These are phyloP conservation scores for Prunella fulvescens DNA, from an alignment of 2,113 vertebrate genomes.

Conservation along the genomic window DNA sequence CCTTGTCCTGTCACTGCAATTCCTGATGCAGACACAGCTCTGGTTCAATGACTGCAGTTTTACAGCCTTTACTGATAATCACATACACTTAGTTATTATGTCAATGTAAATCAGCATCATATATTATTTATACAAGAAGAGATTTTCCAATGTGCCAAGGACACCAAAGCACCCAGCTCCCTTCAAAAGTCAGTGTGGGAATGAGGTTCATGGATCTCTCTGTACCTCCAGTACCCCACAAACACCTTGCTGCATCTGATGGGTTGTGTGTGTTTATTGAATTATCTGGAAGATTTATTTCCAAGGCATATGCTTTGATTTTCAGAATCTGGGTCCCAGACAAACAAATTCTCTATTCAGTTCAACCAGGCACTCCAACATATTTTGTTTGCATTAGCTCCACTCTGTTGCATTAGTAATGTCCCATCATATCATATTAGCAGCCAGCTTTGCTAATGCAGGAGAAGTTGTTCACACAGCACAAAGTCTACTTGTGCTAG, in stretches of 20 bases:
- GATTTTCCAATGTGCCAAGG: neutral
- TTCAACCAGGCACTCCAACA: constrained; percentile 32
- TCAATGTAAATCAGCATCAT: constrained; percentile 22
- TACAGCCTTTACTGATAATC: neutral
- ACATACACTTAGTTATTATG: neutral
- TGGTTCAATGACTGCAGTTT: neutral
- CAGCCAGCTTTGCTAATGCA: constrained; percentile 32
- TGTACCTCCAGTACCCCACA: neutral
- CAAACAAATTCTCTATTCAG: constrained; percentile 53
- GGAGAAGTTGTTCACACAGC: neutral
- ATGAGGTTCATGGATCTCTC: neutral
- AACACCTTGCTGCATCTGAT: neutral
- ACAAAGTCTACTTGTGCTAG: constrained; percentile 31
- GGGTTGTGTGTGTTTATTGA: neutral
- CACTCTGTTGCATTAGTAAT: constrained; percentile 63
- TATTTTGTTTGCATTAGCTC: constrained; percentile 61
- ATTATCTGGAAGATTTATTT: neutral
- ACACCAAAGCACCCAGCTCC: neutral
- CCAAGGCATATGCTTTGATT: constrained; percentile 18
- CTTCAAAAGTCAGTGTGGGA: neutral
- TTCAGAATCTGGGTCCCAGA: neutral
- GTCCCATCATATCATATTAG: constrained; percentile 57
- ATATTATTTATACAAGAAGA: constrained; percentile 23
- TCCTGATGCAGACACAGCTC: neutral
- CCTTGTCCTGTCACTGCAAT: neutral